Evolutionary conservation across 1,140 invertebrate species (phyloP).

Genomic region (Calephelis nemesis): DNA sequence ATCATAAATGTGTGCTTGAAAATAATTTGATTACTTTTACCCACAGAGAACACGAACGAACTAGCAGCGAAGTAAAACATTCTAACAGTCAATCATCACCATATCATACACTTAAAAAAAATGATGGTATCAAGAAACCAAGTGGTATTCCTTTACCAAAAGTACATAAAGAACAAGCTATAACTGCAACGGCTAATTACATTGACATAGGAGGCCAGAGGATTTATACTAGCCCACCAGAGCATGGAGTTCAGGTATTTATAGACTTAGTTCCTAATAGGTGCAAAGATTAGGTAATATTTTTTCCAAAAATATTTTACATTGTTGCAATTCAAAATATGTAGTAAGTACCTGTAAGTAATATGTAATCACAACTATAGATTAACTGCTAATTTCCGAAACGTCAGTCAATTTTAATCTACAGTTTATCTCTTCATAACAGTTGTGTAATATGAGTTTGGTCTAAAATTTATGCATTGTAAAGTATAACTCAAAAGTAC

Average conservation of each 20-base stretch:
- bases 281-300: too few species aligned
- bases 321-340: too few species aligned
- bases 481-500: too few species aligned
- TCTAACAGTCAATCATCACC: constrained; percentile 69
- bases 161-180: constrained; percentile 61
- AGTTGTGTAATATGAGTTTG: too few species aligned
- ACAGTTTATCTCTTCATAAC: too few species aligned
- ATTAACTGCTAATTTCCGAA: too few species aligned
- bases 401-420: too few species aligned
- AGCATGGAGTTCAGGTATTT: constrained; percentile 73
- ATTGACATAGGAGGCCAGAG: constrained; percentile 74
- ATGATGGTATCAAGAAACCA: constrained; percentile 60
- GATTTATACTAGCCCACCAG: constrained; percentile 71
- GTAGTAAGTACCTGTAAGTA: too few species aligned
- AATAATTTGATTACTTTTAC: not conserved
- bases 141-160: constrained; percentile 75
- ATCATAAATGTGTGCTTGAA: not conserved
- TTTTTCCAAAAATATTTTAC: too few species aligned
- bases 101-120: constrained; percentile 71
- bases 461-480: too few species aligned
- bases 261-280: not conserved
- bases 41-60: constrained; percentile 68
- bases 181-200: constrained; percentile 63
- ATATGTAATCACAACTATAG: too few species aligned
- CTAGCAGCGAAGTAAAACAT: constrained; percentile 72